These are phyloP conservation scores for Melinaea menophilus DNA, from an alignment of 2,888 invertebrate species.

Conservation along the genomic window DNA sequence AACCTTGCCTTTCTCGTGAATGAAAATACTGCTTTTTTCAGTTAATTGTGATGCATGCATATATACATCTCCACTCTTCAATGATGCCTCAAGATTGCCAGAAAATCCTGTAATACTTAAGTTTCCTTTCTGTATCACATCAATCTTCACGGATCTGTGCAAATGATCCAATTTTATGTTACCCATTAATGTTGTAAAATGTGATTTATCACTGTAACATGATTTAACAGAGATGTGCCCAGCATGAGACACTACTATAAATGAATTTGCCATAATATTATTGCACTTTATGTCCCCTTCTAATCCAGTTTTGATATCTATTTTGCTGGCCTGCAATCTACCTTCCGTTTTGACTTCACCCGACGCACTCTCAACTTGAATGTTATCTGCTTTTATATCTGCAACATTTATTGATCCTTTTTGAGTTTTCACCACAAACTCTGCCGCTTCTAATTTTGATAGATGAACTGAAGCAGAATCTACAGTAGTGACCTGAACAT, in stretches of 20 bases:
- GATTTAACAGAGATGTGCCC: constrained; percentile 67
- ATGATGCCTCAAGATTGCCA: constrained; percentile 64
- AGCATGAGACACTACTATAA: constrained; percentile 61
- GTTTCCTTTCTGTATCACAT: constrained; percentile 70
- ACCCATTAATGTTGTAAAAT: constrained; percentile 70
- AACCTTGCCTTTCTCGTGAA: constrained; percentile 73
- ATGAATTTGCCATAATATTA: constrained; percentile 65
- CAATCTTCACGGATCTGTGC: constrained; percentile 64
- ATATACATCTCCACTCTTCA: constrained; percentile 71
- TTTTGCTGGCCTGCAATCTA: constrained; percentile 57
- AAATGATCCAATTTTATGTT: constrained; percentile 60
- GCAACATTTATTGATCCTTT: constrained; percentile 59
- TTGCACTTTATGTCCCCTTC: constrained; percentile 60
- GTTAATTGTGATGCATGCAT: constrained; percentile 67
- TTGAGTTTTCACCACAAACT: constrained; percentile 67
- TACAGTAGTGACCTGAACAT: constrained; percentile 65
- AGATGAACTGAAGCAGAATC: constrained; percentile 67
- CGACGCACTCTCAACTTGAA: constrained; percentile 61
- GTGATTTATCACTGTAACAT: constrained; percentile 62
- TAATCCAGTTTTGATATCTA: constrained; percentile 68
- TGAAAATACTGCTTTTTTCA: constrained; percentile 71
- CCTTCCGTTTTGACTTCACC: constrained; percentile 61
- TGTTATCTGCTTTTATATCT: constrained; percentile 63
- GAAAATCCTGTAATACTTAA: constrained; percentile 67
- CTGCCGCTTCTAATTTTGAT: constrained; percentile 64